These are phyloP conservation scores for Anomalospiza imberbis DNA, from an alignment of 2,797 vertebrate species.

Conservation along the genomic window DNA sequence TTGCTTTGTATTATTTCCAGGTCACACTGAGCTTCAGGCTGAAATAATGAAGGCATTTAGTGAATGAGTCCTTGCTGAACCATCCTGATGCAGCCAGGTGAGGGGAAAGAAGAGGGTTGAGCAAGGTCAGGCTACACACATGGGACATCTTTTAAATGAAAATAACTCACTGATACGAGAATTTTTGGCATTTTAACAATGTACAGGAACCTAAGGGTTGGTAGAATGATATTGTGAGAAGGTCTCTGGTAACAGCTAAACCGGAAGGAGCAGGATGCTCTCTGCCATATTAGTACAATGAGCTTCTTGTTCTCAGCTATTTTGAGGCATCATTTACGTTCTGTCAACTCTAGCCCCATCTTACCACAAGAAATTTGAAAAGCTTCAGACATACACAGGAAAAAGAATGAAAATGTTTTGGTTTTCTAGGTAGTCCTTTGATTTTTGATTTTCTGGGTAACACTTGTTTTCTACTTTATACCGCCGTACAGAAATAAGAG, in stretches of 20 bases:
- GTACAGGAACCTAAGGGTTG: not conserved
- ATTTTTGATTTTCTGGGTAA: not conserved
- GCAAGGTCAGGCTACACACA: not conserved
- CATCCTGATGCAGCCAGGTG: not conserved
- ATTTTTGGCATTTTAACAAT: not conserved
- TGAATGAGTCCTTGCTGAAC: not conserved
- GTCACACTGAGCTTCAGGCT: not conserved
- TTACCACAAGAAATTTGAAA: not conserved
- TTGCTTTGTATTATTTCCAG: not conserved
- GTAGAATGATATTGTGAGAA: not conserved
- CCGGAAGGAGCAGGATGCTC: not conserved
- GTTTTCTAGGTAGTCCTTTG: not conserved
- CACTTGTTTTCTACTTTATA: not conserved
- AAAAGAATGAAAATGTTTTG: not conserved
- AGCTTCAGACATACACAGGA: not conserved
- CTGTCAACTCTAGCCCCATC: not conserved
- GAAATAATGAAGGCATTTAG: not conserved
- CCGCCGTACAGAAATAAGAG: not conserved
- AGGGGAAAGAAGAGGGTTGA: not conserved
- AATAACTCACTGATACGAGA: not conserved
- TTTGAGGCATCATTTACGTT: not conserved
- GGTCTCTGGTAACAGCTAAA: not conserved
- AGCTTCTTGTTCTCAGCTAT: not conserved
- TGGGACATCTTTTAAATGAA: not conserved
- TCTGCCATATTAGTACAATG: not conserved